Evolutionary conservation across 1,140 invertebrate species (phyloP).

Genomic region (Drosophila novamexicana): DNA sequence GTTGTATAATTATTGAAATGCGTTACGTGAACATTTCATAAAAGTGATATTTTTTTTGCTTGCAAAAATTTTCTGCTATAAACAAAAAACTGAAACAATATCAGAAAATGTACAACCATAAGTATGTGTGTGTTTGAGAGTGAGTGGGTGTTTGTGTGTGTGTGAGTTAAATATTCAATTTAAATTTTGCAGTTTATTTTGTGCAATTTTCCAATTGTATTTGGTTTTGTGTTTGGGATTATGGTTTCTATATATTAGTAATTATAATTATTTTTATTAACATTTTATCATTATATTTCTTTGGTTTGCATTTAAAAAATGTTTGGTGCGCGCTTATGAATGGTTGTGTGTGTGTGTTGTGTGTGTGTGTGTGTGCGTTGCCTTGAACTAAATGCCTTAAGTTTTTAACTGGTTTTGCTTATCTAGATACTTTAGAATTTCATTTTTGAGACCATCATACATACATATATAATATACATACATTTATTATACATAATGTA

Average conservation of each 20-base stretch:
- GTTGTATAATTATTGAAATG: slow-evolving; percentile 16
- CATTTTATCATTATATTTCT: slow-evolving; percentile 44
- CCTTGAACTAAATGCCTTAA: slow-evolving; percentile 73
- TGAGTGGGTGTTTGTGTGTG: slow-evolving; percentile 39
- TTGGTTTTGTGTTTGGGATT: slow-evolving; percentile 20
- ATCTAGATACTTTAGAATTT: slow-evolving; percentile 83
- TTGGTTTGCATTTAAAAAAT: slow-evolving; percentile 66
- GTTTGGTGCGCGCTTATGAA: slow-evolving; percentile 56
- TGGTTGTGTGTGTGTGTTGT: slow-evolving; percentile 24
- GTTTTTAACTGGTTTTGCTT: slow-evolving; percentile 74
- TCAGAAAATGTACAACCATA: slow-evolving; percentile 73
- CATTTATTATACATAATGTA: slow-evolving; percentile 68
- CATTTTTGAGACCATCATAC: slow-evolving; percentile 67
- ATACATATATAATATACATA: slow-evolving; percentile 68
- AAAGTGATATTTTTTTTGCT: not conserved
- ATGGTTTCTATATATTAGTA: slow-evolving; percentile 45
- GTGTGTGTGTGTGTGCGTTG: slow-evolving; percentile 20
- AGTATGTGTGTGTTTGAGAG: slow-evolving; percentile 52
- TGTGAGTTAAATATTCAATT: slow-evolving; percentile 14
- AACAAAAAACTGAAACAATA: slow-evolving; percentile 21
- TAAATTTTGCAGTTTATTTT: slow-evolving; percentile 23
- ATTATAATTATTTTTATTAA: slow-evolving; percentile 57
- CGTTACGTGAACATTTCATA: not conserved
- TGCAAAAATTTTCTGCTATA: slow-evolving; percentile 6
- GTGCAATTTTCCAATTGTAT: slow-evolving; percentile 55